Evolutionary conservation across 2,888 invertebrate species (phyloP).

Genomic region (Deilephila porcellus): DNA sequence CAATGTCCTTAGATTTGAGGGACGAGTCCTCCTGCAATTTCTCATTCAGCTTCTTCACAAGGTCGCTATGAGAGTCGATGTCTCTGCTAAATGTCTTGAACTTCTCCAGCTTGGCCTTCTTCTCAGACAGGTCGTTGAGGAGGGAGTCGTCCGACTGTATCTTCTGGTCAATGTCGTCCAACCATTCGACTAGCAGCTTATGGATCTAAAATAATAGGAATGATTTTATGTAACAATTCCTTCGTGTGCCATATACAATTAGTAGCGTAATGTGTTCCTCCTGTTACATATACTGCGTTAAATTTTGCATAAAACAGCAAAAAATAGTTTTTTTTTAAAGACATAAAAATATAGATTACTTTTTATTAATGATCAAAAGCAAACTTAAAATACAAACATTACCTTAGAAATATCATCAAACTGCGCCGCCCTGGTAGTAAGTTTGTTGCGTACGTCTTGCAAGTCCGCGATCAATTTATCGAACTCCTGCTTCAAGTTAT

Average conservation of each 20-base stretch:
- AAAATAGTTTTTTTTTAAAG: no score
- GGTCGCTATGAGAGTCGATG: slow-evolving; percentile 90
- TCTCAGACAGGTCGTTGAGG: slow-evolving; percentile 95
- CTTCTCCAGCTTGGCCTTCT: slow-evolving; percentile 94
- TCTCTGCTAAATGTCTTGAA: slow-evolving; percentile 93
- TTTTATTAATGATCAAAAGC: background rate
- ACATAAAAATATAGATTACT: no score
- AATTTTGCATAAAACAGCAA: no score
- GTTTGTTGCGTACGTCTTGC: slow-evolving; percentile 90
- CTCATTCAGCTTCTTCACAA: slow-evolving; percentile 90
- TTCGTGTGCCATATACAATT: background rate
- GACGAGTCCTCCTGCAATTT: slow-evolving; percentile 89
- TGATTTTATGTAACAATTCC: background rate
- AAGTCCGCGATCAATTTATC: slow-evolving; percentile 93
- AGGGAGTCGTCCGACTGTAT: slow-evolving; percentile 89
- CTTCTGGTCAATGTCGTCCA: slow-evolving; percentile 94
- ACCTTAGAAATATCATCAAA: slow-evolving; percentile 95
- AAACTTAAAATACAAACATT: slow-evolving; percentile 12
- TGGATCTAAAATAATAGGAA: slow-evolving; percentile 74
- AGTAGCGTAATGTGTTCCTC: background rate
- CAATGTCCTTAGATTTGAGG: slow-evolving; percentile 88
- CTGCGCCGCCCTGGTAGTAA: slow-evolving; percentile 90
- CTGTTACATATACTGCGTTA: no score
- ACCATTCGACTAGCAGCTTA: slow-evolving; percentile 93
- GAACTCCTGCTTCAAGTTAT: slow-evolving; percentile 94